These are phyloP conservation scores for Conus ventricosus DNA, from an alignment of 1,140 invertebrate species.

Conservation along the genomic window DNA sequence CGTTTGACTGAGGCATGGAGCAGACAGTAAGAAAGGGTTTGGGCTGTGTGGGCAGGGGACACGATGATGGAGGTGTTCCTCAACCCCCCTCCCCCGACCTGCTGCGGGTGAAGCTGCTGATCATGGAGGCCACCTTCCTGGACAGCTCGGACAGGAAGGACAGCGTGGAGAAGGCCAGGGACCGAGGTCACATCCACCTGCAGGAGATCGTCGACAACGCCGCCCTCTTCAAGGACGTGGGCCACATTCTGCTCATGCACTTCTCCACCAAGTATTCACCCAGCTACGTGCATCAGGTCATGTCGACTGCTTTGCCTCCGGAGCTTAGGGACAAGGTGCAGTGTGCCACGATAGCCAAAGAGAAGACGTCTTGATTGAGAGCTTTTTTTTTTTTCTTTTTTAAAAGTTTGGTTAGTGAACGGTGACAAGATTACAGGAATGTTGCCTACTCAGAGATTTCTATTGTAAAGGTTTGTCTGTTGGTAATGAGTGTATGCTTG, in stretches of 20 bases:
- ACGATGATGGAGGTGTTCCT: constrained; percentile 64
- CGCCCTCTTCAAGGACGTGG: constrained; percentile 55
- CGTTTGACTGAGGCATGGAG: too few relatives aligned
- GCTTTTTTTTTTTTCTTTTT: too few relatives aligned
- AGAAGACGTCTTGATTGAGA: constrained; percentile 34
- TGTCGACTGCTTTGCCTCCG: constrained; percentile 44
- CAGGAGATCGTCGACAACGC: constrained; percentile 57
- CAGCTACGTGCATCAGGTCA: constrained; percentile 45
- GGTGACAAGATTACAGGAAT: too few relatives aligned
- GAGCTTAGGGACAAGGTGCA: constrained; percentile 51
- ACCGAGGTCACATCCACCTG: constrained; percentile 63
- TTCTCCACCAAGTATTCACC: constrained; percentile 64
- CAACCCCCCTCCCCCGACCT: constrained; percentile 60
- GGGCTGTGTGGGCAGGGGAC: constrained; percentile 55
- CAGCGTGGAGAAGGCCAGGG: constrained; percentile 47
- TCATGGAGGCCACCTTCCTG: constrained; percentile 65
- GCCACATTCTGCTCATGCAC: constrained; percentile 59
- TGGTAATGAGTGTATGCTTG: too few relatives aligned
- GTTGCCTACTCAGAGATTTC: too few relatives aligned
- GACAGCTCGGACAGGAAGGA: constrained; percentile 40
- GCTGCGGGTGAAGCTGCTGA: constrained; percentile 65
- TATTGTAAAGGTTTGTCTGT: too few relatives aligned
- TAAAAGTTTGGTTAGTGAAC: too few relatives aligned
- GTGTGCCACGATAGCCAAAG: constrained; percentile 53
- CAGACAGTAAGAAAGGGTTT: too few relatives aligned